Base-by-base conservation (phyloP, 2,888 invertebrate genomes). In the Sphecodes monilicornis region DNA sequence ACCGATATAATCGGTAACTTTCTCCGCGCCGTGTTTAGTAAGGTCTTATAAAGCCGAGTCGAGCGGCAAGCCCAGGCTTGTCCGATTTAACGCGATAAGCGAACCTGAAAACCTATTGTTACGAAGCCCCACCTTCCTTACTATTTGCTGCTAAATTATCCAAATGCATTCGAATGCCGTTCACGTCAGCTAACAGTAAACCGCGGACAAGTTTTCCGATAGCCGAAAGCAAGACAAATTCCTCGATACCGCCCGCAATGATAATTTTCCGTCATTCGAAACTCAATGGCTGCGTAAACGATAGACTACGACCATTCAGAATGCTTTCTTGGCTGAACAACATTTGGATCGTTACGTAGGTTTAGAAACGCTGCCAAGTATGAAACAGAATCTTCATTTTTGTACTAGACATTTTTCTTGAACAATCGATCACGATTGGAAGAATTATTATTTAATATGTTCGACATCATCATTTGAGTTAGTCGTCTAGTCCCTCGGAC, bases 41-140 rank as follows among this genome's bases (percentile, higher is more conserved):
- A 68, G 78, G 87, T 82, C 82, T 81, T 86, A 87, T 85, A 87
- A 87, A 86, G 71, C 50, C 68, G 66, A 70, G 77, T 74, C 82
- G 78, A 80, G 84, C 77, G 78, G 79, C 64, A 77, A 41, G 74
- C 74, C 80, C 60, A 76, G 76, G 86, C 80, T 87, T 87, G 87
- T 82, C 82, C 87, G 88, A 88, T 88, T 80, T 79, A 82, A 83
- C 84, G 76, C 84, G 86, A 88, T 88, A 88, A 89, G 82, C 85
- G 69, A 80, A 72, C 78, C 82, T 86, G 88, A 82, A 89, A 88
- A 89, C 82, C 89, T 85, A 88, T 90, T 89, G 89, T 89, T 88
- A 87, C 78, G 71, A 54, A 11, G 72, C 79, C 78, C 84, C 78
- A 76, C 82, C 72, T 69, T 77, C 46, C n/a, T 39, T 39, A 39